phyloP scores from a whole-genome alignment of 2,797 vertebrate species.

The Crypturellus tataupa region DNA sequence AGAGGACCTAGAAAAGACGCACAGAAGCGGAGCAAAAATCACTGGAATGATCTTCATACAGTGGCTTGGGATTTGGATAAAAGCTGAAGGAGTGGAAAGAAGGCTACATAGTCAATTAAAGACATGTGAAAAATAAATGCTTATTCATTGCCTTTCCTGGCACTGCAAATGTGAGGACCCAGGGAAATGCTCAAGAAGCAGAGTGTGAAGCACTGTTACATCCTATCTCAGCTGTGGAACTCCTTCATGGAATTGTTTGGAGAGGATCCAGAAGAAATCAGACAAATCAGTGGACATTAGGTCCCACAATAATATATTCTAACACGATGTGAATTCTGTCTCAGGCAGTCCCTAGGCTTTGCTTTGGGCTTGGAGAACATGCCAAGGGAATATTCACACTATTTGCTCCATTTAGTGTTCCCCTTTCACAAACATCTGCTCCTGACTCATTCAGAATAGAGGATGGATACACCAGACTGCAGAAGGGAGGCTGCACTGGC shows the following conservation, averaged over 20 bases:
- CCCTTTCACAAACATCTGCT: not conserved
- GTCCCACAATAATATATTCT: not conserved
- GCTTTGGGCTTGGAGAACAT: not conserved
- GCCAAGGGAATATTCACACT: rapidly evolving
- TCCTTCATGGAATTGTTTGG: not conserved
- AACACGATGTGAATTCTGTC: not conserved
- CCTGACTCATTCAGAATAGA: not conserved
- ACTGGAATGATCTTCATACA: not conserved
- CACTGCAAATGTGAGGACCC: not conserved
- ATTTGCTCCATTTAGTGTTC: rapidly evolving
- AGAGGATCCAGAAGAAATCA: not conserved
- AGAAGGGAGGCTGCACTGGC: not conserved
- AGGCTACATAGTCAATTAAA: not conserved
- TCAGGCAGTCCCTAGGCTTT: not conserved
- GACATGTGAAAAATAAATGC: not conserved
- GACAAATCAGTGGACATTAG: not conserved
- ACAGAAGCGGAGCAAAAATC: not conserved
- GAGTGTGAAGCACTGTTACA: not conserved
- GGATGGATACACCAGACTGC: not conserved
- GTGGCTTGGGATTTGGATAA: not conserved
- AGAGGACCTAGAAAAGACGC: not conserved
- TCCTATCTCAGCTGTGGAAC: not conserved
- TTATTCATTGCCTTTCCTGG: too few relatives aligned
- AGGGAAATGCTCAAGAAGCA: not conserved
- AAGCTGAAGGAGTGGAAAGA: not conserved